Evolutionary conservation across 2,888 invertebrate species (phyloP).

Genomic region (Chironomus tentans): DNA sequence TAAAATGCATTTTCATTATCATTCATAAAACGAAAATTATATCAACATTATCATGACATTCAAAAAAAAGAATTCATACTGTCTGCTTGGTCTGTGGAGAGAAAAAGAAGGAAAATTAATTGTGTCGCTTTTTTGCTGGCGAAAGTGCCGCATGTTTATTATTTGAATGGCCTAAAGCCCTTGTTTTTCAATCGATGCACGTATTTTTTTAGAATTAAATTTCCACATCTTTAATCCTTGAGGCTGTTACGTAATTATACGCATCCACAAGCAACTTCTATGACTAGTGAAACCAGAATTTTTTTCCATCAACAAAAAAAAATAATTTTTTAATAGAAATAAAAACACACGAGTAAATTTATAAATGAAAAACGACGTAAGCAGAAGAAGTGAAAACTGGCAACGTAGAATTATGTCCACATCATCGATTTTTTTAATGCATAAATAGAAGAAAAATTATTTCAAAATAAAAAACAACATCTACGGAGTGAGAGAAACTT

Average conservation of each 20-base stretch:
- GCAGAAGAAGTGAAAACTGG: background rate
- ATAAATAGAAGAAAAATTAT: background rate
- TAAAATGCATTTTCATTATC: too few species aligned
- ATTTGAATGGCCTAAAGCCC: background rate
- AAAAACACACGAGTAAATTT: too few species aligned
- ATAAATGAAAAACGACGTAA: too few species aligned
- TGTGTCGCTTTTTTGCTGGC: too few species aligned
- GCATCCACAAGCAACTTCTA: background rate
- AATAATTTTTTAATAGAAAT: too few species aligned
- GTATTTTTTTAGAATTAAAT: background rate
- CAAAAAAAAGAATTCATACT: too few species aligned
- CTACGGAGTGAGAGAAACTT: background rate
- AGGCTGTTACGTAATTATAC: background rate
- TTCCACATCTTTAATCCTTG: background rate
- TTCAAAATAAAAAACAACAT: background rate
- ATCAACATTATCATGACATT: too few species aligned
- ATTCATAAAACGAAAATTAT: too few species aligned
- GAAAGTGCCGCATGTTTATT: background rate
- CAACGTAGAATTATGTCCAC: background rate
- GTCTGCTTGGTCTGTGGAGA: too few species aligned
- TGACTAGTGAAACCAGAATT: too few species aligned
- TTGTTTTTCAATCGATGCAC: background rate
- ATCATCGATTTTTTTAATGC: conserved; percentile 10
- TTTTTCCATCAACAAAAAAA: too few species aligned
- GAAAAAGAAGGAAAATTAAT: too few species aligned